Evolutionary conservation across 2,113 vertebrate genomes (phyloP).

Genomic region (Budorcas taxicolor): DNA sequence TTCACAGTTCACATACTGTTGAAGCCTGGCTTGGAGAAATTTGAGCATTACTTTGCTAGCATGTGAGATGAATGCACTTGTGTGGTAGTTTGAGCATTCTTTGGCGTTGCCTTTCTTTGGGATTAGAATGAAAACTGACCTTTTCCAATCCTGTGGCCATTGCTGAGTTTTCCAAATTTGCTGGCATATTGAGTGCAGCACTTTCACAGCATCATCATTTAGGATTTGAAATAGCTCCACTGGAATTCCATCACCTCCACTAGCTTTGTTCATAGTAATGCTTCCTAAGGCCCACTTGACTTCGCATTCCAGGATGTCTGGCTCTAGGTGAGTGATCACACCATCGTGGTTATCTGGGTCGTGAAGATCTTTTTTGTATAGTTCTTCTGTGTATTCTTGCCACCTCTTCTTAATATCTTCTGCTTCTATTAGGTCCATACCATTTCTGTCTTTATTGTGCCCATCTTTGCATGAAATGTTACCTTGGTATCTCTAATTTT

Average conservation of each 20-base stretch:
- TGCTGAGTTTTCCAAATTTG: background rate
- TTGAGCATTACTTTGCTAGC: background rate
- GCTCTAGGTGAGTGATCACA: background rate
- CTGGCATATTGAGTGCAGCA: background rate
- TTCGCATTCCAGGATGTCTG: background rate
- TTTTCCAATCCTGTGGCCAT: background rate
- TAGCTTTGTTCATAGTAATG: background rate
- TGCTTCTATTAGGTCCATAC: background rate
- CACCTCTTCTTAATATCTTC: background rate
- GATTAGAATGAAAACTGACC: background rate
- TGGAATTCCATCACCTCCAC: background rate
- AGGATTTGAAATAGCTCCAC: background rate
- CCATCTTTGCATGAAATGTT: background rate
- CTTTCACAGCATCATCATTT: background rate
- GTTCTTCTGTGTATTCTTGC: background rate
- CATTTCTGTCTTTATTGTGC: background rate
- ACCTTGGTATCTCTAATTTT: background rate
- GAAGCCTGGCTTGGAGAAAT: background rate
- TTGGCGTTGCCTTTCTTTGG: background rate
- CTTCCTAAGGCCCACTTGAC: background rate
- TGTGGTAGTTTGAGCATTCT: background rate
- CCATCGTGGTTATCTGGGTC: rapidly evolving
- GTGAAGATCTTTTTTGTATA: background rate
- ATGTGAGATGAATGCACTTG: background rate
- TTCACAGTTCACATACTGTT: background rate